Evolutionary conservation across 2,888 invertebrate species (phyloP), one percentile per base, ranked within the genome.

Genomic region (Kryphioiulus occultus): DNA sequence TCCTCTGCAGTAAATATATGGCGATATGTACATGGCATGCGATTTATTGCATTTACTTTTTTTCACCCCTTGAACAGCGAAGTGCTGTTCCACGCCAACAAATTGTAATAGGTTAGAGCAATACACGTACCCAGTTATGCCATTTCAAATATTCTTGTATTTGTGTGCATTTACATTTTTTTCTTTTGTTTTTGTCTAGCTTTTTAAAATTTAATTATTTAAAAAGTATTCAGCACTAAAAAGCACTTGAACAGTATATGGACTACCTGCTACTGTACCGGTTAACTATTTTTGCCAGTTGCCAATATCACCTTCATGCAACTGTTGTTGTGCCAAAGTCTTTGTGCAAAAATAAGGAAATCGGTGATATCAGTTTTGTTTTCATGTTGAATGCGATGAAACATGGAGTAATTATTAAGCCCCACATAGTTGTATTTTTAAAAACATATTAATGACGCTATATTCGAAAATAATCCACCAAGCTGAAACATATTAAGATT

Each of bases 321-420:
- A 59, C 59, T 59, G 59, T n/a, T 59, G 59, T 59, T 59, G 59
- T 59, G 59, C 59, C 59, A 59, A 59, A 59, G 59, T 59, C 5
- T 59, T 59, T 59, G 59, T 59, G 59, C 59, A 59, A 59, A 59
- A 59, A n/a, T 59, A 59, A 59, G 4, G 59, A 59, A 59, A 59
- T 59, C 59, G 59, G 59, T 59, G 59, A 59, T 59, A n/a, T 59
- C n/a, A 59, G n/a, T 59, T 59, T 59, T 59, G 59, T 59, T 59
- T 59, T 59, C 59, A n/a, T 59, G n/a, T 59, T 59, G 15, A n/a
- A 59, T 53, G 19, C 17, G 53, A 17, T 17, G 17, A 53, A 53
- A 53, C 17, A 53, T 17, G 59, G 19, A 59, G n/a, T 59, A 19
- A 7, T 0, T 59, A 1, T n/a, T 59, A 59, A 59, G 19, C n/a